Conservation (phyloP, 2,113 vertebrate species). For the Phrynosoma platyrhinos region DNA sequence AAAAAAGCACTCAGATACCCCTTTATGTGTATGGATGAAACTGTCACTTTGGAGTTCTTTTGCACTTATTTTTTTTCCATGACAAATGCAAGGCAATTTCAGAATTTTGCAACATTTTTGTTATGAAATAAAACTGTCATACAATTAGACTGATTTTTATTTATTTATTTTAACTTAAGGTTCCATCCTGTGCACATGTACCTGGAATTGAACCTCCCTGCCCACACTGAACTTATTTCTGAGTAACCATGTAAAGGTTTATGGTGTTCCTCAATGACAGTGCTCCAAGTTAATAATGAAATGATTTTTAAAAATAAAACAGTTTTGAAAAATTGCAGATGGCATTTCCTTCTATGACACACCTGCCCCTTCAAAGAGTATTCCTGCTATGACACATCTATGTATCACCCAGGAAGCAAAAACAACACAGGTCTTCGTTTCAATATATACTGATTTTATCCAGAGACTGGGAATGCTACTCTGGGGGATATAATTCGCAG, state of each 20-base stretch:
- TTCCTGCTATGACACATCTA: background rate
- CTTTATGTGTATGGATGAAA: no score
- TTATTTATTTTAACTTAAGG: no score
- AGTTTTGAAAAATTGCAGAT: background rate
- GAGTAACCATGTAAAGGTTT: background rate
- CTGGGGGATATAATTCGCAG: no score
- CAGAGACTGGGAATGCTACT: no score
- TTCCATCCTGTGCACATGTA: no score
- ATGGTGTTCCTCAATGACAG: background rate
- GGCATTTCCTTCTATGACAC: background rate
- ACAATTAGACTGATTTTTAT: no score
- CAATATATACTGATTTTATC: background rate
- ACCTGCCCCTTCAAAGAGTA: background rate
- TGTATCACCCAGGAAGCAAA: background rate
- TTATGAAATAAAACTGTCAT: no score
- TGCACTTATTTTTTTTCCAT: no score
- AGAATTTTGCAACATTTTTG: no score
- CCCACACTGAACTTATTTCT: background rate
- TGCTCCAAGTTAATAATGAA: background rate
- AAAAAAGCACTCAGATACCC: no score
- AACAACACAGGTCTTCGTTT: background rate
- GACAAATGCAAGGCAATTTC: no score
- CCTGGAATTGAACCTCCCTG: background rate
- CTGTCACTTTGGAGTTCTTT: no score
- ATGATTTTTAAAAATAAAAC: background rate